Conservation (phyloP, 2,113 vertebrate species). For the Pluvialis apricaria region DNA sequence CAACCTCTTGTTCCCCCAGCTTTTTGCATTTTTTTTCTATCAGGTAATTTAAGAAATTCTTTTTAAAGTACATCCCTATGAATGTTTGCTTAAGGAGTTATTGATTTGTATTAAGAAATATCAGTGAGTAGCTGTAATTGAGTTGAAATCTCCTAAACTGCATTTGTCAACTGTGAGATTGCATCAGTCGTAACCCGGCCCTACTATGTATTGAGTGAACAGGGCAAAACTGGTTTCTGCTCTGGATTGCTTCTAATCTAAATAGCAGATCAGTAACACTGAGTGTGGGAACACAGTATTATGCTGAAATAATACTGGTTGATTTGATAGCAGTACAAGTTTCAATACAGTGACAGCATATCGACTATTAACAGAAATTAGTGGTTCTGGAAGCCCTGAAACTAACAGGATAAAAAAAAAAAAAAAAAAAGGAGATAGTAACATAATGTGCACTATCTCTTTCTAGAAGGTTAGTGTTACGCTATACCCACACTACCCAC, state of each 20-base stretch:
- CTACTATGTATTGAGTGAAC: not conserved
- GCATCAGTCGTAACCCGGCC: rapidly evolving
- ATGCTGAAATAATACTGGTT: not conserved
- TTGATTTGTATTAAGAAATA: not conserved
- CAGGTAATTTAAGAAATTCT: not conserved
- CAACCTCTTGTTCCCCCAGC: not conserved
- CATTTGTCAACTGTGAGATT: not conserved
- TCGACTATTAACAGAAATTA: not conserved
- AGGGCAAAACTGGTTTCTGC: not conserved
- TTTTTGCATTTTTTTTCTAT: not conserved
- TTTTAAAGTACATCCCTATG: not conserved
- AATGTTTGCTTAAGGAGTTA: not conserved
- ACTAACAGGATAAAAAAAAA: not conserved
- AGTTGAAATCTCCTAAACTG: not conserved
- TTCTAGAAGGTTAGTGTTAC: not conserved
- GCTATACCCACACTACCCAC: not conserved
- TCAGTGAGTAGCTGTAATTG: not conserved
- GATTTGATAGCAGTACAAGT: not conserved
- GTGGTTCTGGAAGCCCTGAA: not conserved
- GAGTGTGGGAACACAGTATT: not conserved
- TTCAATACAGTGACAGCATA: not conserved
- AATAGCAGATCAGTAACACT: not conserved
- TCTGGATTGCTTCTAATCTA: not conserved
- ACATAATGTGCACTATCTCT: not conserved
- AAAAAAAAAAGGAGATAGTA: not conserved